Evolutionary conservation across 2,888 invertebrate species (phyloP).

Genomic region (Zaprionus lineosus): DNA sequence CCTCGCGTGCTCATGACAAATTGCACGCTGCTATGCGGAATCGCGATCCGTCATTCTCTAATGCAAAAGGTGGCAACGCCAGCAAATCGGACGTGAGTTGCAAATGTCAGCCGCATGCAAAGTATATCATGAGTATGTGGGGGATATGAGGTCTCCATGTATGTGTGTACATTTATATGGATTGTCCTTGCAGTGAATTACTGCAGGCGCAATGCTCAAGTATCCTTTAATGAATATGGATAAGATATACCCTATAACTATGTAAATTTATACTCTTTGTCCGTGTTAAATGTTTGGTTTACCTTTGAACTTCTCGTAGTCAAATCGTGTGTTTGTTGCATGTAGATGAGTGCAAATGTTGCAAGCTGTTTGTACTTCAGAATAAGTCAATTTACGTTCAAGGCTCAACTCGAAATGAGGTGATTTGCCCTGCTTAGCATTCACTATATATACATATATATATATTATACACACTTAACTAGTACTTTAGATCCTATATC

Average conservation of each 20-base stretch:
- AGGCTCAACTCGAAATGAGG: not conserved
- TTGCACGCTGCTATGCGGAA: too few species aligned
- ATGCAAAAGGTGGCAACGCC: too few species aligned
- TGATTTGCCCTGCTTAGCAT: constrained; percentile 25
- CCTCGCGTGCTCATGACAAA: too few species aligned
- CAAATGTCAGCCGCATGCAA: too few species aligned
- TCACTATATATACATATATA: constrained; percentile 3
- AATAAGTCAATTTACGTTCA: constrained; percentile 31
- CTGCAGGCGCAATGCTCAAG: not conserved
- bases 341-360: constrained; percentile 9
- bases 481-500: not conserved
- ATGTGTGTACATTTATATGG: too few species aligned
- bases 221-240: not conserved
- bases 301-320: not conserved
- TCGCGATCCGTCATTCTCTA: too few species aligned
- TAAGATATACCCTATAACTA: not conserved
- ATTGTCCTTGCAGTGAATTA: too few species aligned
- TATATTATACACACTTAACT: not conserved
- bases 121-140: too few species aligned
- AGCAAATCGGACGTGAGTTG: too few species aligned
- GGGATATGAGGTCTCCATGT: too few species aligned
- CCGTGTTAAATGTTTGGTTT: not conserved
- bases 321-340: too few species aligned
- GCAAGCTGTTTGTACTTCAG: constrained; percentile 11
- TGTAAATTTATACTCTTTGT: not conserved